Conservation (phyloP, 1,140 invertebrate genomes). For the Drosophila athabasca region DNA sequence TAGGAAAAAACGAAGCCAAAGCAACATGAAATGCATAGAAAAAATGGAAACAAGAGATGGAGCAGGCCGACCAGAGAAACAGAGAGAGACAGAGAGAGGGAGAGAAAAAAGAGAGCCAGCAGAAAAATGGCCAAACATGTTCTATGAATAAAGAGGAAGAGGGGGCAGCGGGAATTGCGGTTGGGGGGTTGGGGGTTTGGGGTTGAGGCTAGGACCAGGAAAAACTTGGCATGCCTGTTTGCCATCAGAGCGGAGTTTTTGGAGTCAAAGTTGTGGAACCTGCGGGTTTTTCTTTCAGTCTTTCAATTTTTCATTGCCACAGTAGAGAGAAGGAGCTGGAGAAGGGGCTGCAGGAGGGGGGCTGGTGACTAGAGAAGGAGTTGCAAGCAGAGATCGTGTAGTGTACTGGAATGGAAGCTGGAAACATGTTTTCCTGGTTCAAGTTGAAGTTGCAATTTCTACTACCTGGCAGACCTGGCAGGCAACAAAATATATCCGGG, state of each 20-base stretch:
- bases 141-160: conserved; percentile 65
- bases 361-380: too few relatives aligned
- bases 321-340: background rate
- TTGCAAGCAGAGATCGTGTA: background rate
- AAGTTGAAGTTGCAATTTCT: conserved; percentile 62
- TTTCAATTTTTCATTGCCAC: conserved; percentile 65
- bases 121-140: conserved; percentile 80
- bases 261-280: conserved; percentile 44
- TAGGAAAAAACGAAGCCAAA: conserved; percentile 66
- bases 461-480: conserved; percentile 42
- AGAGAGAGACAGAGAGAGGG: conserved; percentile 21
- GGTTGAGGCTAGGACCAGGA: conserved; percentile 35
- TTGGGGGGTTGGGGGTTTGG: background rate
- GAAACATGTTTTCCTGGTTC: conserved; percentile 72
- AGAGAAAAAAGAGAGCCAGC: conserved; percentile 30
- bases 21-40: conserved; percentile 61
- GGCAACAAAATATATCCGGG: conserved; percentile 57
- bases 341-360: background rate
- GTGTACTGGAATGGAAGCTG: conserved; percentile 18
- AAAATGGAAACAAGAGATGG: conserved; percentile 61
- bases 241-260: conserved; percentile 43
- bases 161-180: background rate
- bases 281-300: conserved; percentile 40
- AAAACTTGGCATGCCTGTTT: conserved; percentile 75
- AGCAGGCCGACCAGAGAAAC: background rate